Percentiles rank a stretch among this genome's conserved stretches.
These are phyloP conservation scores for Matsumyia berberina DNA, from an alignment of 2,888 invertebrate genomes.

Conservation along the genomic window DNA sequence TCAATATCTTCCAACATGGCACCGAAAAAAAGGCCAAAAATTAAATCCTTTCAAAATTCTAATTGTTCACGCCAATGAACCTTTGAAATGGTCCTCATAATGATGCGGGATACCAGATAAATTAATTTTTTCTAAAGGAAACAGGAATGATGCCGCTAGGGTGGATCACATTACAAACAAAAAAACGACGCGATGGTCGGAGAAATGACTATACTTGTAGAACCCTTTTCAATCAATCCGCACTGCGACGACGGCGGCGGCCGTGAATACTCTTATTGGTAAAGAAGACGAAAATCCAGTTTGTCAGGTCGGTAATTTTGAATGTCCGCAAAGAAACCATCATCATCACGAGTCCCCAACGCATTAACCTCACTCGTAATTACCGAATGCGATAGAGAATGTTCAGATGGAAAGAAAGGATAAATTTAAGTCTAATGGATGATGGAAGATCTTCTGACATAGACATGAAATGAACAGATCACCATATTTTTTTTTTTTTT, in stretches of 20 bases:
- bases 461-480: slow-evolving; percentile 3
- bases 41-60: slow-evolving; percentile 40
- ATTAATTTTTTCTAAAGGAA: not conserved
- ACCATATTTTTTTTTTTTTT: not conserved
- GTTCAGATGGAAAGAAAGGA: slow-evolving; percentile 5
- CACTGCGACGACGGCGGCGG: not conserved
- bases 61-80: slow-evolving; percentile 41
- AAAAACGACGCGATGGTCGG: not conserved
- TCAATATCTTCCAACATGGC: not conserved
- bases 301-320: slow-evolving; percentile 17
- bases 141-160: not conserved
- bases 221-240: slow-evolving; percentile 34
- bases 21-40: not conserved
- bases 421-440: slow-evolving; percentile 31
- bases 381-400: slow-evolving; percentile 5
- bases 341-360: slow-evolving; percentile 11
- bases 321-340: slow-evolving; percentile 15
- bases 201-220: not conserved
- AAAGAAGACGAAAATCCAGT: slow-evolving; percentile 2
- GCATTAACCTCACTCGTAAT: slow-evolving; percentile 9
- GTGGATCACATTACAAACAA: slow-evolving; percentile 41
- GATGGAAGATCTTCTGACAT: slow-evolving; percentile 13
- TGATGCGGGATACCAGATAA: slow-evolving; percentile 23
- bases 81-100: slow-evolving; percentile 13
- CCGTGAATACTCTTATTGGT: slow-evolving; percentile 29